phyloP scores from a whole-genome alignment of 2,888 invertebrate species.

The Darwinula stevensoni region DNA sequence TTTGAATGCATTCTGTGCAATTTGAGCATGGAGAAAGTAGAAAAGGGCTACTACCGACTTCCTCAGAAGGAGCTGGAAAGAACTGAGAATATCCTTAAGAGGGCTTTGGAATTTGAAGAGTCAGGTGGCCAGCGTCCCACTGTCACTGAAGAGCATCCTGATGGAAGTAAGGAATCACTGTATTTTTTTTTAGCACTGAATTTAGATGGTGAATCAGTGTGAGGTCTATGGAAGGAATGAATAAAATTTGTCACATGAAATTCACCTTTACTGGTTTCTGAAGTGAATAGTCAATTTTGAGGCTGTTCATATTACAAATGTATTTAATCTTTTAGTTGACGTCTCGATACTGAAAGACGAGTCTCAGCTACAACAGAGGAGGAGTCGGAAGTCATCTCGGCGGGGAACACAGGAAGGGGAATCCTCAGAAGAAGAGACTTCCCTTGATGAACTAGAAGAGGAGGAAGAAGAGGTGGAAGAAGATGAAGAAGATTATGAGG shows the following conservation, averaged over 20 bases:
- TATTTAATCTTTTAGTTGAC: constrained; percentile 32
- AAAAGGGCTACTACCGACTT: constrained; percentile 36
- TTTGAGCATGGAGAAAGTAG: constrained; percentile 37
- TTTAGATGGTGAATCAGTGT: no score
- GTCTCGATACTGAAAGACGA: constrained; percentile 53
- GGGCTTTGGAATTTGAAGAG: constrained; percentile 50
- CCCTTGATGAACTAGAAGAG: no score
- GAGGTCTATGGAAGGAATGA: no score
- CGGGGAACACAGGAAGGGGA: no score
- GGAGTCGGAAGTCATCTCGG: constrained; percentile 8
- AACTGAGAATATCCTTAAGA: constrained; percentile 48
- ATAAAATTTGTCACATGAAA: no score
- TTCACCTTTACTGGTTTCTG: no score
- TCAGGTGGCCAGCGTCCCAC: constrained; percentile 29
- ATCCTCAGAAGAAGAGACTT: no score
- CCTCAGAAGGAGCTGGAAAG: constrained; percentile 40
- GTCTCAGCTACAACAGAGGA: constrained; percentile 35
- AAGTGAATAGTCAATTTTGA: no score
- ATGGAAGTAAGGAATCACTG: constrained; percentile 32
- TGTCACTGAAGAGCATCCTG: constrained; percentile 53
- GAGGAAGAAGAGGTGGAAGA: no score
- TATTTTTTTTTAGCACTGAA: no score
- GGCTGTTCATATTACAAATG: no score
- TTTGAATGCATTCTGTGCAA: constrained; percentile 70
- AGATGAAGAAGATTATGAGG: no score